These are phyloP conservation scores for Oplegnathus fasciatus DNA, from an alignment of 2,113 vertebrate genomes.

Conservation along the genomic window DNA sequence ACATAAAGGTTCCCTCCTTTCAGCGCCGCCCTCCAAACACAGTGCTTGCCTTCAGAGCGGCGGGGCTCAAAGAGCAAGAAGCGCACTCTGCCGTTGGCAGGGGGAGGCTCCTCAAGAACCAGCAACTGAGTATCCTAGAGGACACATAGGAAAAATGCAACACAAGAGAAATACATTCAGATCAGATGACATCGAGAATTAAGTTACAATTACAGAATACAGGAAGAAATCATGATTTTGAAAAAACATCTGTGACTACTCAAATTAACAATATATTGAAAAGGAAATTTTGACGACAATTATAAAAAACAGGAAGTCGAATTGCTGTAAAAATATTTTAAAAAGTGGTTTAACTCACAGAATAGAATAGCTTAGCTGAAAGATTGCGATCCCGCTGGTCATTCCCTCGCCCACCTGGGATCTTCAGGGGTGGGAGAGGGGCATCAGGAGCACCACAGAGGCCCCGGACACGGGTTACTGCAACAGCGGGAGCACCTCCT, in stretches of 20 bases:
- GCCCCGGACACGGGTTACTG: slow-evolving; percentile 99
- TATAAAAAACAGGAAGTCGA: neutral
- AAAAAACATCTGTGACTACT: neutral
- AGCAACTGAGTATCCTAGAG: slow-evolving; percentile 94
- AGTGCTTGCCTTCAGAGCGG: slow-evolving; percentile 89
- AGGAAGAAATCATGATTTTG: neutral
- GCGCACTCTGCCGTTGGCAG: slow-evolving; percentile 88
- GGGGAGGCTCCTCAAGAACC: slow-evolving; percentile 94
- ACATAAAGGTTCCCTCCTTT: slow-evolving; percentile 92
- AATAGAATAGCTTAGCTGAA: slow-evolving; percentile 97
- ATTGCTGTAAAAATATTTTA: neutral
- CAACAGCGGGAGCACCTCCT: slow-evolving; percentile 91
- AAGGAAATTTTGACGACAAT: neutral
- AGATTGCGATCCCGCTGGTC: slow-evolving; percentile 99
- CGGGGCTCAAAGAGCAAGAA: slow-evolving; percentile 93
- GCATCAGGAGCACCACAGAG: slow-evolving; percentile 99
- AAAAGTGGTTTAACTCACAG: slow-evolving; percentile 87
- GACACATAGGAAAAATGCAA: neutral
- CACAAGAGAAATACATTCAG: neutral
- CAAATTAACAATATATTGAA: neutral
- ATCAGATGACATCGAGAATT: neutral
- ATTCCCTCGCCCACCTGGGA: slow-evolving; percentile 99
- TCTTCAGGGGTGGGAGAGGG: slow-evolving; percentile 99
- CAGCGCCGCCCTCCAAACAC: slow-evolving; percentile 93
- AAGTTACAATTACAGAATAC: neutral